Evolutionary conservation across 1,140 invertebrate genomes (phyloP).

Genomic region (Caenorhabditis inopinata): DNA sequence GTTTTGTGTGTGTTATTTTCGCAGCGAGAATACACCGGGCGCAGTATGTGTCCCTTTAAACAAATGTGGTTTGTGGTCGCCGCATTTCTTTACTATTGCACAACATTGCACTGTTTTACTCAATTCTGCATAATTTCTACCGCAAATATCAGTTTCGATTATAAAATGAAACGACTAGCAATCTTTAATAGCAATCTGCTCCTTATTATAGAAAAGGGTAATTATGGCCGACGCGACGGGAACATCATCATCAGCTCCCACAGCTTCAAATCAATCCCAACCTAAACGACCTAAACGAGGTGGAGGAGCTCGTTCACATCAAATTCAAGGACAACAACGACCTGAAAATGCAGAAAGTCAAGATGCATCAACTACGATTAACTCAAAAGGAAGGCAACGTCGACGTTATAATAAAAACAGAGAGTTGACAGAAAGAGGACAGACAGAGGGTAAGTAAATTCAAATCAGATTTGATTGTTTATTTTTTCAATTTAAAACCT

Average conservation of each 20-base stretch:
- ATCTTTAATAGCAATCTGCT: too few relatives aligned
- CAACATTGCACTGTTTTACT: conserved; percentile 5
- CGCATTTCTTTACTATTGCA: neutral
- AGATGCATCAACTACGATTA: neutral
- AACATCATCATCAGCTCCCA: neutral
- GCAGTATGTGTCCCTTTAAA: neutral
- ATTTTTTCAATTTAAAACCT: too few relatives aligned
- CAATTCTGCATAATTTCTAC: neutral
- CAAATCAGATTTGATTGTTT: too few relatives aligned
- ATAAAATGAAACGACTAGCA: too few relatives aligned
- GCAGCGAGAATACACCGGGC: neutral
- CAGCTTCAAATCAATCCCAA: neutral
- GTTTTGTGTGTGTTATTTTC: neutral
- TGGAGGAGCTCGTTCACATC: neutral
- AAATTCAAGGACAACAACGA: neutral
- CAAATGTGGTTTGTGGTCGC: neutral
- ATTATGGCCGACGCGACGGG: conserved; percentile 4
- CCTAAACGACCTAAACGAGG: neutral
- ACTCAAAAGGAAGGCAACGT: neutral
- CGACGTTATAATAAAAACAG: neutral
- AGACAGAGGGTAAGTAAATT: neutral
- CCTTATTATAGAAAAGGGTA: too few relatives aligned
- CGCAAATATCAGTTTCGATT: neutral
- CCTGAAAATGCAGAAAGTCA: neutral
- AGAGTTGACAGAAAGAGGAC: neutral